A percentile compares a stretch with the other conserved stretches of the same genome.
Evolutionary conservation across 2,797 vertebrate species (phyloP).

Genomic region (Morus bassanus): DNA sequence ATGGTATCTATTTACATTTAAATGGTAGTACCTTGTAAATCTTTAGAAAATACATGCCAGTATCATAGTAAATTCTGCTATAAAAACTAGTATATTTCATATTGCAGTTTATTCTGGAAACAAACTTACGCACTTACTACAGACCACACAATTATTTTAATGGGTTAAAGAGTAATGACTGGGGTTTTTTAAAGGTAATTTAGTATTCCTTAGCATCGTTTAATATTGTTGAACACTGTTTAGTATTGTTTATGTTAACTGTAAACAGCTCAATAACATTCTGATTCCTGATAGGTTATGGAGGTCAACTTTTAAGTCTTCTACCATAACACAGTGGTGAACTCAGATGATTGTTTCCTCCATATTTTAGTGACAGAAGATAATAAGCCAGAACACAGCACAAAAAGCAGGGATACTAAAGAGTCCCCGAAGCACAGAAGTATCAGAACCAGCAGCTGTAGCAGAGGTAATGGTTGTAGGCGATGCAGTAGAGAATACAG

Average conservation of each 20-base stretch:
- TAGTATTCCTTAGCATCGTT: not conserved
- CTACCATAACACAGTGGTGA: not conserved
- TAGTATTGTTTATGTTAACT: not conserved
- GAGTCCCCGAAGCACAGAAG: not conserved
- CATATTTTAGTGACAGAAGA: not conserved
- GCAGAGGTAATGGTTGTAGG: not conserved
- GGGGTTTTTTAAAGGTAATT: not conserved
- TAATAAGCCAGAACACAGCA: not conserved
- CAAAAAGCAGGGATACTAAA: not conserved
- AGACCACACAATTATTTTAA: not conserved
- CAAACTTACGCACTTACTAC: not conserved
- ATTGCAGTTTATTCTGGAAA: not conserved
- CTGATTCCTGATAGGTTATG: not conserved
- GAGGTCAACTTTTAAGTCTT: slow-evolving; percentile 6
- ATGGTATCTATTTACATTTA: not conserved
- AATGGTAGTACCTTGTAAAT: not conserved
- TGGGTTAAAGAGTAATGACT: not conserved
- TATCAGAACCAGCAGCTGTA: not conserved
- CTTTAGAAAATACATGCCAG: not conserved
- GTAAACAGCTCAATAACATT: not conserved
- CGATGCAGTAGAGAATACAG: not conserved
- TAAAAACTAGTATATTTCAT: not conserved
- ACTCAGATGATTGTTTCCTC: not conserved
- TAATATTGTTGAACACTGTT: not conserved
- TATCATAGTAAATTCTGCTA: not conserved